Evolutionary conservation across 2,113 vertebrate genomes (phyloP), one percentile per base, ranked within the genome.

Genomic region (Amphiprion ocellaris): DNA sequence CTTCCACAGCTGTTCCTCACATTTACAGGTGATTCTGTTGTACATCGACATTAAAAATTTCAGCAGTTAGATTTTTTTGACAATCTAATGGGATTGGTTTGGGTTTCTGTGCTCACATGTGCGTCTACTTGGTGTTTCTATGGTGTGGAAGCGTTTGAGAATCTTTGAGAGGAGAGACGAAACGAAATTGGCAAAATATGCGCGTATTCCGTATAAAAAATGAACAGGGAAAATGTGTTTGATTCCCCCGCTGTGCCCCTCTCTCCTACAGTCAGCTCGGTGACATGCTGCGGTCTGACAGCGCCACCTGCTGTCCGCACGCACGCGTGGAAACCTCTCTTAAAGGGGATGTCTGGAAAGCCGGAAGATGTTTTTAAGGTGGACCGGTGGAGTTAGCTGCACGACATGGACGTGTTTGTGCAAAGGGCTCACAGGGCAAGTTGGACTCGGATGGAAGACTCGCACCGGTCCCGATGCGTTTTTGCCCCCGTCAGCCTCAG

Each of bases 351-450:
- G 93, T 92, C 69, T 17, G 11, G 5, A 10, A 85, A 87, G 53
- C 77, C 82, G 87, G 89, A 93, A 92, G 83, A 74, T 26, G 1
- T 39, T 87, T 90, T 94, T 94, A 94, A 94, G 92, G 93, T 94
- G 82, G 93, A 89, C 46, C 88, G 77, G 68, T 2, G 37, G 67
- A 90, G 90, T 89, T 94, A 81, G 52, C 76, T 33, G 69, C 72
- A 26, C 56, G 3, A 19, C 14, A 19, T 61, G 41, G 17, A 37
- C 5, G 33, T 14, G 30, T 60, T 7, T 15, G 15, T 58, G 55
- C 17, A 39, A 70, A 73, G 62, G 30, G 46, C 52, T 71, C 58
- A 7, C 30, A 72, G 66, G 68, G 69, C 54, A 79, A 68, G 2
- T 2, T 66, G 55, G 69, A 72, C 58, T 61, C 59, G 10, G 30